Evolutionary conservation across 1,140 invertebrate species (phyloP), one percentile per base, ranked within the genome.

Genomic region (Cyclina sinensis): DNA sequence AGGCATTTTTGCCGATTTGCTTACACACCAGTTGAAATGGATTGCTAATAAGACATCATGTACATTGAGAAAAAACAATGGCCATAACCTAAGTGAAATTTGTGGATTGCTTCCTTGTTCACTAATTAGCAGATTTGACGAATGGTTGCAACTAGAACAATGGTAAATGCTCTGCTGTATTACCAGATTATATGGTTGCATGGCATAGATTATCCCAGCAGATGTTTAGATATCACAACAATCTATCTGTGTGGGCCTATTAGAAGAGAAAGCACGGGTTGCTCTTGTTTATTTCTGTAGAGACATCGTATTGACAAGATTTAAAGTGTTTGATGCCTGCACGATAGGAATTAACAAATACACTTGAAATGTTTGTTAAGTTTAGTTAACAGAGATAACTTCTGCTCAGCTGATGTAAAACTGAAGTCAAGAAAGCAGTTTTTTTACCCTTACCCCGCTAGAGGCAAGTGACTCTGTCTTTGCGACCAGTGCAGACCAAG

Each of bases 241-340:
- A 12, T 37, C 65, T n/a, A 18, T 70, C 65, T 70, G 65, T 70
- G 65, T 70, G 65, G 65, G 32, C 65, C 27, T 70, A 35, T 70
- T 70, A 70, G 24, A 5, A 70, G 35, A 27, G 65, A 43, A 43
- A 43, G 43, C 43, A 43, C 43, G 43, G 4, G 43, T 7, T 7
- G 14, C 14, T 14, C 43, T 16, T 70, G 65, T 70, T 70, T 70
- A 70, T 70, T 70, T 70, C 65, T 70, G n/a, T 65, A 9, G 9
- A 65, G n/a, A 32, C 32, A 65, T 65, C 32, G 59, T 70, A n/a
- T 70, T 70, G 65, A 70, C 35, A 27, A 18, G 18, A 70, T 70
- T 37, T 27, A 1, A 70, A 70, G 65, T 70, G 65, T 70, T 70
- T 39, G 32, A 39, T 70, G 65, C 18, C 32, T 37, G 30, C 32